phyloP scores from a whole-genome alignment of 2,888 invertebrate species.

The Macrophya annulata region DNA sequence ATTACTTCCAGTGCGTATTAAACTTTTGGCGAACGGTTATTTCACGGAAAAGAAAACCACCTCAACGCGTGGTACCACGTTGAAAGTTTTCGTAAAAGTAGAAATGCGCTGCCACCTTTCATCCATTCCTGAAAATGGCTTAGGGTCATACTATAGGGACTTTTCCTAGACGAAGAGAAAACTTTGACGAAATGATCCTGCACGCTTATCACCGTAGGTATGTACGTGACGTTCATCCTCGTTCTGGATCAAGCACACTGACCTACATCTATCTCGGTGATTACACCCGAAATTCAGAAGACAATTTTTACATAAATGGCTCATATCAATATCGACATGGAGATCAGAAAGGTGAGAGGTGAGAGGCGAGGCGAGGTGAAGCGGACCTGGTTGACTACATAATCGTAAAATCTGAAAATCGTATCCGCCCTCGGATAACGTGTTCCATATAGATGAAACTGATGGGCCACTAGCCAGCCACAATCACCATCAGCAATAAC shows the following conservation, averaged over 20 bases:
- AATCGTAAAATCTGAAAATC: constrained; percentile 72
- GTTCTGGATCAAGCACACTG: too few species aligned
- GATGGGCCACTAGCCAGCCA: constrained; percentile 17
- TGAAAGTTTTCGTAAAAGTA: constrained; percentile 36
- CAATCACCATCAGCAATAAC: constrained; percentile 37
- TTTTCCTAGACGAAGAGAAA: not conserved
- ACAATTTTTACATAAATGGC: constrained; percentile 7
- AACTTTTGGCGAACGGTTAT: constrained; percentile 46
- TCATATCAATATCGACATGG: not conserved
- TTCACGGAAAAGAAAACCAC: not conserved
- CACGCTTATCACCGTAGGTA: constrained; percentile 1
- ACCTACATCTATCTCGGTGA: not conserved
- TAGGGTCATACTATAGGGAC: not conserved
- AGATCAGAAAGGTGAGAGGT: constrained; percentile 2
- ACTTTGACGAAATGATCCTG: not conserved
- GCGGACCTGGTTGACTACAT: constrained; percentile 66
- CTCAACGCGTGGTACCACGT: not conserved
- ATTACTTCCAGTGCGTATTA: constrained; percentile 51
- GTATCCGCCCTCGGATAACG: constrained; percentile 61
- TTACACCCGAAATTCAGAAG: not conserved
- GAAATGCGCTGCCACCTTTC: not conserved
- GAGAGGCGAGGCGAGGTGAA: constrained; percentile 23
- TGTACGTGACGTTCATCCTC: not conserved
- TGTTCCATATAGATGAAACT: constrained; percentile 18
- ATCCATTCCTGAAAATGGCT: constrained; percentile 26